Percentiles rank a stretch among this genome's conserved stretches.
These are phyloP conservation scores for Drosophila parvula DNA, from an alignment of 1,140 invertebrate species.

Conservation along the genomic window DNA sequence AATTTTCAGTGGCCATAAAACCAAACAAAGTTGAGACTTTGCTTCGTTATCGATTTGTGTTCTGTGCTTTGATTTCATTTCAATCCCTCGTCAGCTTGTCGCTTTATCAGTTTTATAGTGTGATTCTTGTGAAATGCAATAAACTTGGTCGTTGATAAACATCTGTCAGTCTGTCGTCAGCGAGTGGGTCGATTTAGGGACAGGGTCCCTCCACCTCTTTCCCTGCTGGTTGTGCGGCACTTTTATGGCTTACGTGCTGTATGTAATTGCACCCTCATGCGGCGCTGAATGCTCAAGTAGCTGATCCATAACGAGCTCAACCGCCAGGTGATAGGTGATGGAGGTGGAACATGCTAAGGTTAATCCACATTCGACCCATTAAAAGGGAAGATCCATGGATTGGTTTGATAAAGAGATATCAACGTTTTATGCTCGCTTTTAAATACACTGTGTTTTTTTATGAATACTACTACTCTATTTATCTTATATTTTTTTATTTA, in stretches of 20 bases:
- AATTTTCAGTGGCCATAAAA: conserved; percentile 45
- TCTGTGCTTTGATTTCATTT: conserved; percentile 39
- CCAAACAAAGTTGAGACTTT: conserved; percentile 2
- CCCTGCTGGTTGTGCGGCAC: conserved; percentile 1
- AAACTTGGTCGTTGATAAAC: conserved; percentile 73
- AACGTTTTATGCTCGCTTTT: not conserved
- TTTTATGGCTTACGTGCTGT: conserved; percentile 71
- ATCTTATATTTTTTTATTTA: too few species aligned
- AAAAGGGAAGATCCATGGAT: conserved; percentile 11
- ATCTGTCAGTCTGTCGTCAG: conserved; percentile 59
- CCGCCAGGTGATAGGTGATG: conserved; percentile 37
- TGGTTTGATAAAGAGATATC: not conserved
- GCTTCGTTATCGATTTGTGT: conserved; percentile 28
- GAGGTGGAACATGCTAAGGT: not conserved
- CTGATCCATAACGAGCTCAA: conserved; percentile 43
- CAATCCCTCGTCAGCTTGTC: conserved; percentile 23
- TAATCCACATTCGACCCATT: conserved; percentile 29
- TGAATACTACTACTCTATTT: too few species aligned
- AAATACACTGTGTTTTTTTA: too few species aligned
- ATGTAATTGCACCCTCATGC: conserved; percentile 65
- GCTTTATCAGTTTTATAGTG: conserved; percentile 73
- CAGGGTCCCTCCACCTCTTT: not conserved
- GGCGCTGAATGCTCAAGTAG: conserved; percentile 55
- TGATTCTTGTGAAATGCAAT: conserved; percentile 74
- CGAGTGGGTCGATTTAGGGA: conserved; percentile 21